Conservation (phyloP, 2,888 invertebrate species). For the Siphlonurus alternatus region DNA sequence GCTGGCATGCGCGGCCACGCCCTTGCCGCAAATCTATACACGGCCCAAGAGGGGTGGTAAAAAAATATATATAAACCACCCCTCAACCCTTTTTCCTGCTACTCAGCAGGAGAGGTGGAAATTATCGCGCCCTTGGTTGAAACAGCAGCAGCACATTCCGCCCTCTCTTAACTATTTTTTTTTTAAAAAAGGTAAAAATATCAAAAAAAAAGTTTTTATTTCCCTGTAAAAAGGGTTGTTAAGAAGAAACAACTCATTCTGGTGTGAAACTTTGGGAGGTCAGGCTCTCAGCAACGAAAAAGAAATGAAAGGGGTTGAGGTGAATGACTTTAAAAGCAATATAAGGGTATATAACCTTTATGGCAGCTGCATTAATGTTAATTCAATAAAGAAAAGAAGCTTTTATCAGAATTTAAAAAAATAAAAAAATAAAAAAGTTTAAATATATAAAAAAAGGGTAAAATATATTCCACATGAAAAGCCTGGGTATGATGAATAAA, state of each 20-base stretch:
- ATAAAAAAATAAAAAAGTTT: not conserved
- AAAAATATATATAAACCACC: not conserved
- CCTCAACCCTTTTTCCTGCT: not conserved
- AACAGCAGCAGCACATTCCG: not conserved
- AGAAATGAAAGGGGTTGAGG: no score
- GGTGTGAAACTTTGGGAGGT: not conserved
- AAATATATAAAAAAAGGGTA: not conserved
- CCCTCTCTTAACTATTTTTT: not conserved
- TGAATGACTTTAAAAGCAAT: not conserved
- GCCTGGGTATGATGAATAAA: not conserved
- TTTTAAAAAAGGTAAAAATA: not conserved
- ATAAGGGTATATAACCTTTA: not conserved
- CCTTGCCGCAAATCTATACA: not conserved
- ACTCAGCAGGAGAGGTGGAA: not conserved
- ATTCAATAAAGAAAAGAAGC: not conserved
- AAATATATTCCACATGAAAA: not conserved
- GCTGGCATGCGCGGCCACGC: not conserved
- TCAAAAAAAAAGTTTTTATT: not conserved
- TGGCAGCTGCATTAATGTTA: not conserved
- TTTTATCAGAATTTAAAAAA: not conserved
- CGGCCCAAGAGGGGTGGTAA: not conserved
- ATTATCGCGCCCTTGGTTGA: not conserved
- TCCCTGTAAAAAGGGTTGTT: not conserved
- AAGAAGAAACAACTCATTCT: not conserved
- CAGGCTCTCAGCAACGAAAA: not conserved